phyloP scores from a whole-genome alignment of 2,888 invertebrate species.

The Platycheirus albimanus region DNA sequence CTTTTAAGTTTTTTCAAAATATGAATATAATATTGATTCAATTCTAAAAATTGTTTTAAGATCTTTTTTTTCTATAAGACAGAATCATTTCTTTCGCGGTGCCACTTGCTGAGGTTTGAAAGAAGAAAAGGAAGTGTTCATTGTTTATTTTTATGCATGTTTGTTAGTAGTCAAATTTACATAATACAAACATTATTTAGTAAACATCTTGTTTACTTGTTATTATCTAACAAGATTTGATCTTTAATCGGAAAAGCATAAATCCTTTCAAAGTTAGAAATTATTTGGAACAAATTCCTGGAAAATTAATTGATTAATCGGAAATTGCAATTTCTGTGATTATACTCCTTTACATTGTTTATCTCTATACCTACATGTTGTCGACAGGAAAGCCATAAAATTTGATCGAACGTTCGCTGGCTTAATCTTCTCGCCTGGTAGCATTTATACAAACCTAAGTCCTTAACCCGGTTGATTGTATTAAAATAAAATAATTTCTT shows the following conservation, averaged over 20 bases:
- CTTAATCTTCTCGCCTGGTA: constrained; percentile 28
- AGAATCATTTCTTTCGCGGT: too few species aligned
- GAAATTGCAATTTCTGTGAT: constrained; percentile 30
- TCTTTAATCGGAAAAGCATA: not conserved
- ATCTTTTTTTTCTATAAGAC: too few species aligned
- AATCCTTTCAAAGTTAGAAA: constrained; percentile 2
- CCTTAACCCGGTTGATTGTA: constrained; percentile 56
- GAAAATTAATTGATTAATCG: constrained; percentile 54
- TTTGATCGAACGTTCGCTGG: constrained; percentile 29
- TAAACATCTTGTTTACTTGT: too few species aligned
- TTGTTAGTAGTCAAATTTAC: too few species aligned
- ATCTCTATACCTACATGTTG: not conserved
- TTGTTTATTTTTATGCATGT: too few species aligned
- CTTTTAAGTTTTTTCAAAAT: too few species aligned
- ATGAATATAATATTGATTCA: too few species aligned
- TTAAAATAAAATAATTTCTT: constrained; percentile 52
- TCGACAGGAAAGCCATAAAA: constrained; percentile 45
- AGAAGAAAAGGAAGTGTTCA: too few species aligned
- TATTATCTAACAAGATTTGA: too few species aligned
- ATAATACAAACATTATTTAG: too few species aligned
- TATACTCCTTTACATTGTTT: not conserved
- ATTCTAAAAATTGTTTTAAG: too few species aligned
- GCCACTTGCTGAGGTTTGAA: too few species aligned
- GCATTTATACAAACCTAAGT: constrained; percentile 19
- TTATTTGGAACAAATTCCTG: constrained; percentile 33